A percentile compares a stretch with the other conserved stretches of the same genome.
These are phyloP conservation scores for Apaloderma vittatum DNA, from an alignment of 2,113 vertebrate species.

Conservation along the genomic window DNA sequence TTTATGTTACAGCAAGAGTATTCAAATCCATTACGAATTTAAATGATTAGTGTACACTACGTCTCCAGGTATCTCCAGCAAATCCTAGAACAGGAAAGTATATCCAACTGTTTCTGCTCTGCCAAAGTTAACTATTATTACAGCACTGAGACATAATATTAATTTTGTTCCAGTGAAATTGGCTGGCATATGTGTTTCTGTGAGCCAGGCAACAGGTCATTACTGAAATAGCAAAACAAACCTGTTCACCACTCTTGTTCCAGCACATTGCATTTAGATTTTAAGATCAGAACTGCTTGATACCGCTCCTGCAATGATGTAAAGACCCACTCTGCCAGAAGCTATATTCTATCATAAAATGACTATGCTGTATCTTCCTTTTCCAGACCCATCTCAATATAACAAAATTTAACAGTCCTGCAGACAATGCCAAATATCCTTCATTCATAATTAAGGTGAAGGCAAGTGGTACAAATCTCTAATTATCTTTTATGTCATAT, in stretches of 20 bases:
- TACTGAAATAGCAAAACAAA: slow-evolving; percentile 72
- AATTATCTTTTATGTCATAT: slow-evolving; percentile 76
- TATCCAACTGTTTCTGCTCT: slow-evolving; percentile 38
- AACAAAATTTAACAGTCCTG: slow-evolving; percentile 61
- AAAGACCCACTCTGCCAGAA: slow-evolving; percentile 53
- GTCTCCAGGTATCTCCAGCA: slow-evolving; percentile 35
- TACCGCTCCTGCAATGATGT: slow-evolving; percentile 52
- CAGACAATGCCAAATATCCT: slow-evolving; percentile 62
- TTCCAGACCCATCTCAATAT: slow-evolving; percentile 54
- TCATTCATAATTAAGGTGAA: slow-evolving; percentile 76
- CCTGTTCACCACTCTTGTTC: slow-evolving; percentile 44
- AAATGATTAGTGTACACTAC: neutral
- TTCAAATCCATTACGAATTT: slow-evolving; percentile 15
- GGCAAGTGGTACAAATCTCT: slow-evolving; percentile 70
- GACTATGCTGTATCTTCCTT: slow-evolving; percentile 48
- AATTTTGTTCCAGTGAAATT: slow-evolving; percentile 76
- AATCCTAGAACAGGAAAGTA: slow-evolving; percentile 39
- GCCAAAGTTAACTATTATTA: slow-evolving; percentile 77
- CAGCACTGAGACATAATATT: slow-evolving; percentile 67
- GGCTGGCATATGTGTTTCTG: slow-evolving; percentile 70
- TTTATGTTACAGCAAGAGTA: neutral
- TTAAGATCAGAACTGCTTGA: slow-evolving; percentile 66
- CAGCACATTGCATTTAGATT: slow-evolving; percentile 63
- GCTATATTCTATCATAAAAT: slow-evolving; percentile 56
- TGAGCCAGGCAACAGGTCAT: slow-evolving; percentile 73